A percentile compares a stretch with the other conserved stretches of the same genome.
phyloP scores from a whole-genome alignment of 2,797 vertebrate genomes.

The Pteronotus mesoamericanus region DNA sequence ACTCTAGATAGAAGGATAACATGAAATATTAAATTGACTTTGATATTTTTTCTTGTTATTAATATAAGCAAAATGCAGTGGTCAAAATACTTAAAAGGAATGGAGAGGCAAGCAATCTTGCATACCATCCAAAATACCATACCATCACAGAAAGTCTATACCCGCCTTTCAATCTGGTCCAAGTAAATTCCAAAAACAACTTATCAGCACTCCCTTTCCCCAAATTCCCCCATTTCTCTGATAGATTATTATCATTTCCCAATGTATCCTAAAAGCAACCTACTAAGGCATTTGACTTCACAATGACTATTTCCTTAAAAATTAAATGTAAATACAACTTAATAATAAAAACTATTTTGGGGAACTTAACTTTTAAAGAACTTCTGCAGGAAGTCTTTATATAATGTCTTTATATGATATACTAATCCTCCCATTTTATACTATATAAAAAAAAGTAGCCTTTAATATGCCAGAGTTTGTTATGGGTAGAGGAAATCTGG shows the following conservation, averaged over 20 bases:
- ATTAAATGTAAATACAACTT: background rate
- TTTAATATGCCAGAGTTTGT: background rate
- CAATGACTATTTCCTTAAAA: background rate
- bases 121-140: slow-evolving; percentile 6
- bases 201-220: slow-evolving; percentile 24
- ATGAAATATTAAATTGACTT: background rate
- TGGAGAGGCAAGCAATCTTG: background rate
- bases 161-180: background rate
- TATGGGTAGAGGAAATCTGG: background rate
- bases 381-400: slow-evolving; percentile 8
- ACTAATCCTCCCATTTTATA: background rate
- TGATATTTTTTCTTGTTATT: background rate
- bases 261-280: slow-evolving; percentile 27
- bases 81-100: background rate
- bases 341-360: background rate
- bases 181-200: slow-evolving; percentile 41
- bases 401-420: background rate
- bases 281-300: slow-evolving; percentile 1
- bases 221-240: slow-evolving; percentile 30
- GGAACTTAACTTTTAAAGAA: slow-evolving; percentile 21
- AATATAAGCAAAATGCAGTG: slow-evolving; percentile 13
- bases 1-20: background rate
- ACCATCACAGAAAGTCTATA: background rate
- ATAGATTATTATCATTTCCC: background rate
- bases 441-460: background rate